A percentile compares a stretch with the other conserved stretches of the same genome.
Evolutionary conservation across 2,888 invertebrate genomes (phyloP).

Genomic region (Drosophila setosimentum): DNA sequence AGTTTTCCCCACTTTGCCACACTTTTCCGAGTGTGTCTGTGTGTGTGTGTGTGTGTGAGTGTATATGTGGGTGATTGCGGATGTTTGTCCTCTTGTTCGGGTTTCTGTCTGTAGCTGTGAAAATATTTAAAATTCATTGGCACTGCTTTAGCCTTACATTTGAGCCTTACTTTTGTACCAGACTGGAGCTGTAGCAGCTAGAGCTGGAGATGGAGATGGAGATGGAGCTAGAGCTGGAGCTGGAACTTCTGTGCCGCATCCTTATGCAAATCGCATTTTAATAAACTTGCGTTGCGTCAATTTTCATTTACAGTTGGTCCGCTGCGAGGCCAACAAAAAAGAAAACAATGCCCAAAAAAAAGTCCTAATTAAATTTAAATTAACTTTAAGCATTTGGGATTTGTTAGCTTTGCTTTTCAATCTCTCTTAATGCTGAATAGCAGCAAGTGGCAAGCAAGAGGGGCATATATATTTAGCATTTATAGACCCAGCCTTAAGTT

Average conservation of each 20-base stretch:
- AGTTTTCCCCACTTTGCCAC: constrained; percentile 50
- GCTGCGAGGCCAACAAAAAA: constrained; percentile 49
- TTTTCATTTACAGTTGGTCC: constrained; percentile 79
- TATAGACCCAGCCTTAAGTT: background rate
- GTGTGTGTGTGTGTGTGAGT: constrained; percentile 9
- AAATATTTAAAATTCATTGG: constrained; percentile 75
- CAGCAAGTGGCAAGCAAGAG: background rate
- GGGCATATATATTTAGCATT: constrained; percentile 18
- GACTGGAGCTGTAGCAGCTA: constrained; percentile 12
- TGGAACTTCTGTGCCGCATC: constrained; percentile 38
- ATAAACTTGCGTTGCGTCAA: constrained; percentile 78
- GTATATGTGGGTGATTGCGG: constrained; percentile 20
- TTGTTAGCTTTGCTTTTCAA: constrained; percentile 73
- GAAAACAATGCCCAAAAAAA: constrained; percentile 60
- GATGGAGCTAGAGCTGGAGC: background rate
- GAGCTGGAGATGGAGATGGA: background rate
- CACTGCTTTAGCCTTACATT: constrained; percentile 47
- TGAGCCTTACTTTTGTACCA: constrained; percentile 45
- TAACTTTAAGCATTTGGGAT: constrained; percentile 78
- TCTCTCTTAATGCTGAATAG: constrained; percentile 26
- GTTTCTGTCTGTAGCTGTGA: constrained; percentile 45
- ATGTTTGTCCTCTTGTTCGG: constrained; percentile 30
- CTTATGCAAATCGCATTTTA: constrained; percentile 80
- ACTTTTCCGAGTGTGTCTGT: constrained; percentile 16
- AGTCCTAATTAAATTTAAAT: constrained; percentile 80